These are phyloP conservation scores for Stenopsyche tienmushanensis DNA, from an alignment of 1,140 invertebrate genomes.

Conservation along the genomic window DNA sequence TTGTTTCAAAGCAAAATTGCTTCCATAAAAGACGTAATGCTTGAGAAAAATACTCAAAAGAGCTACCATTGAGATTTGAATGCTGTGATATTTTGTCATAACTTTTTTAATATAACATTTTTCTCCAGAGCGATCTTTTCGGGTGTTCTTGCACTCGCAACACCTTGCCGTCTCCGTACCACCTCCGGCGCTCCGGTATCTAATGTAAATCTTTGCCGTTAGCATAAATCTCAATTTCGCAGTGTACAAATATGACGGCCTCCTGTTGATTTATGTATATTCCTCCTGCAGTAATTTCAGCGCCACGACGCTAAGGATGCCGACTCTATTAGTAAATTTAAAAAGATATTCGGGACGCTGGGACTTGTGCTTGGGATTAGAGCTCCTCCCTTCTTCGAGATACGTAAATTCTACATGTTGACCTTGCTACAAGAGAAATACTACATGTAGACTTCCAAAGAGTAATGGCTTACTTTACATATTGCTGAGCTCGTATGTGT, in stretches of 20 bases:
- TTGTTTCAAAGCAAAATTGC: no score
- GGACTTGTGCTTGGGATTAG: no score
- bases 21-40: no score
- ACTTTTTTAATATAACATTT: background rate
- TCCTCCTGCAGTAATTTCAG: constrained; percentile 27
- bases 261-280: constrained; percentile 35
- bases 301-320: constrained; percentile 3
- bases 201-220: constrained; percentile 38
- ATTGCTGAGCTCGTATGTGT: no score
- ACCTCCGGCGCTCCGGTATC: constrained; percentile 17
- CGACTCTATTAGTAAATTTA: constrained; percentile 20
- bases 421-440: no score
- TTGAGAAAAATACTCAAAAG: no score
- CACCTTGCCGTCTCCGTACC: constrained; percentile 4
- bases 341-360: constrained; percentile 21
- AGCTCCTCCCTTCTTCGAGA: no score
- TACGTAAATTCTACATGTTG: no score
- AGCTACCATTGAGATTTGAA: no score
- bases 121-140: background rate
- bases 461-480: no score
- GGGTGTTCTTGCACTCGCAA: background rate
- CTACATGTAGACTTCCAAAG: no score
- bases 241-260: constrained; percentile 37
- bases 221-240: constrained; percentile 41
- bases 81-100: no score